These are phyloP conservation scores for Choreutis nemorana DNA, from an alignment of 2,888 invertebrate species.

Conservation along the genomic window DNA sequence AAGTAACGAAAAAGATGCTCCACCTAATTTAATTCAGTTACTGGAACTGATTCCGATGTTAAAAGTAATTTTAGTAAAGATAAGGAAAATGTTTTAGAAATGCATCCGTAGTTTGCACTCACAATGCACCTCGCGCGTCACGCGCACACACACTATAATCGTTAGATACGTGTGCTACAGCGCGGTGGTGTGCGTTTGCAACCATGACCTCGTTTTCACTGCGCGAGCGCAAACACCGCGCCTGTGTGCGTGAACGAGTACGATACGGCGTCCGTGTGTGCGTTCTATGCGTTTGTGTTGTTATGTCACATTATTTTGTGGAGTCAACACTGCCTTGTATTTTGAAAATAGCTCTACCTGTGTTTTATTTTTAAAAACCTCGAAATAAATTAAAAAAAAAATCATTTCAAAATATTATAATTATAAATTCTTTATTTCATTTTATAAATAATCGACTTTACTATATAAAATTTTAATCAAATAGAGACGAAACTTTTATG, in stretches of 20 bases:
- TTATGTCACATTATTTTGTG: constrained; percentile 54
- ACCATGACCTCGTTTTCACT: constrained; percentile 52
- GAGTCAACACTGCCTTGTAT: no score
- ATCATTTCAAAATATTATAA: no score
- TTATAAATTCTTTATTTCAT: no score
- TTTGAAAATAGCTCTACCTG: no score
- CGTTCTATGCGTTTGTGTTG: constrained; percentile 12
- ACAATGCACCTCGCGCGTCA: constrained; percentile 11
- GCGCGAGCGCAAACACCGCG: constrained; percentile 20
- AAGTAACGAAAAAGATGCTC: no score
- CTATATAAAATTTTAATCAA: no score
- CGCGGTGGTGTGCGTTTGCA: constrained; percentile 23
- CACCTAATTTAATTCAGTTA: no score
- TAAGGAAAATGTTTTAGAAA: constrained; percentile 9
- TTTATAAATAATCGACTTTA: no score
- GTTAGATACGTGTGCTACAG: constrained; percentile 9
- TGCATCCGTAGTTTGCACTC: constrained; percentile 35
- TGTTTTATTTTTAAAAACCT: no score
- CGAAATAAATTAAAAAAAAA: no score
- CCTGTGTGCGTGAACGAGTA: constrained; percentile 15
- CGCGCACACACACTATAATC: constrained; percentile 22
- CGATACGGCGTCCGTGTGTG: constrained; percentile 14
- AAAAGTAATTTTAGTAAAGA: constrained; percentile 6
- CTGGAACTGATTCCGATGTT: constrained; percentile 12
- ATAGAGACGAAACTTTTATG: no score